Evolutionary conservation across 1,140 invertebrate genomes (phyloP).

Genomic region (Acromyrmex echinatior): DNA sequence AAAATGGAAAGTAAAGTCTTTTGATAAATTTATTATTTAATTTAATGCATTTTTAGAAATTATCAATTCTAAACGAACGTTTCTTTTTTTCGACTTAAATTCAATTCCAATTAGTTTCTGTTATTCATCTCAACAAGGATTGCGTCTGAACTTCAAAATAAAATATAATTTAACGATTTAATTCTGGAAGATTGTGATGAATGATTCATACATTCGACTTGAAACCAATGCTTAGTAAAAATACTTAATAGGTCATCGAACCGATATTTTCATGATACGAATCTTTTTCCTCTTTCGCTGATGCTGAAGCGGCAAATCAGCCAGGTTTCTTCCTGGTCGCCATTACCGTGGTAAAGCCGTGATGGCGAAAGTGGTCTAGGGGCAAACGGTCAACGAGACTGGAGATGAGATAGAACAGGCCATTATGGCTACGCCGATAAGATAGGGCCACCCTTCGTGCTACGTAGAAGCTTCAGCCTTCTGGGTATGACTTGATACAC

Average conservation of each 20-base stretch:
- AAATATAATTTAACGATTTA: constrained; percentile 5
- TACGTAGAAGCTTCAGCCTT: constrained; percentile 77
- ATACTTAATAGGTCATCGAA: constrained; percentile 51
- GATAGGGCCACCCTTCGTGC: constrained; percentile 83
- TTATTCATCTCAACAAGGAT: neutral
- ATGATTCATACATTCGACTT: neutral
- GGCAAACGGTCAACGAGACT: constrained; percentile 76
- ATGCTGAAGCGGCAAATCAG: constrained; percentile 44
- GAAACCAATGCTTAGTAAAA: constrained; percentile 34
- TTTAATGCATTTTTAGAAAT: neutral
- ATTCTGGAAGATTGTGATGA: neutral
- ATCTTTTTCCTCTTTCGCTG: constrained; percentile 47
- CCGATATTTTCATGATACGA: constrained; percentile 70
- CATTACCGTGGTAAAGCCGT: constrained; percentile 70
- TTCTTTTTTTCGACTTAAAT: neutral
- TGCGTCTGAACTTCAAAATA: neutral
- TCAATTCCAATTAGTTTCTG: neutral
- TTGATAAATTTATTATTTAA: neutral
- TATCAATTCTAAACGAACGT: neutral
- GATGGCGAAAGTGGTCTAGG: constrained; percentile 77
- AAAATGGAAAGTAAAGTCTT: constrained; percentile 8
- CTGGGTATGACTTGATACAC: constrained; percentile 82
- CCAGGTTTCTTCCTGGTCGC: constrained; percentile 74
- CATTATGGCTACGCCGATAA: constrained; percentile 85
- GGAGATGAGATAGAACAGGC: constrained; percentile 86